These are phyloP conservation scores for Cydia fagiglandana DNA, from an alignment of 1,140 invertebrate species.

Conservation along the genomic window DNA sequence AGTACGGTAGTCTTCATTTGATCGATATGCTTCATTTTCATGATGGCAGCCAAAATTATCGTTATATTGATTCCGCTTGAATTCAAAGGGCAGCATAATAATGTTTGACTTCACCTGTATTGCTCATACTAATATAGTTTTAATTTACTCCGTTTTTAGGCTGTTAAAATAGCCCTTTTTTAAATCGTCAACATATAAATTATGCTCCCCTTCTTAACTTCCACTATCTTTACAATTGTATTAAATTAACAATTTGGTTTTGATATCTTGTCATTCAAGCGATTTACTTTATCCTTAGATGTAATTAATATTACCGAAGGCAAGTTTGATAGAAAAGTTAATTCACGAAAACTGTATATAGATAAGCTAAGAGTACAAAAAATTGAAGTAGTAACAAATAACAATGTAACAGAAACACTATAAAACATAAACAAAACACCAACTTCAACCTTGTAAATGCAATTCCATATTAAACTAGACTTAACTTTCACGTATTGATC, in stretches of 20 bases:
- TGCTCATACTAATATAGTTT: not conserved
- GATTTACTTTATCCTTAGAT: slow-evolving; percentile 48
- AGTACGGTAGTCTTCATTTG: slow-evolving; percentile 72
- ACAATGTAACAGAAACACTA: slow-evolving; percentile 9
- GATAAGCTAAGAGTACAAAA: not conserved
- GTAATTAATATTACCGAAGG: slow-evolving; percentile 56
- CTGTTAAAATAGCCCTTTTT: not conserved
- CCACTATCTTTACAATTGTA: not conserved
- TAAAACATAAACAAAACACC: slow-evolving; percentile 13
- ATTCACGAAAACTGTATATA: slow-evolving; percentile 42
- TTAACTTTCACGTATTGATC: slow-evolving; percentile 39
- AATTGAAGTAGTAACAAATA: slow-evolving; percentile 17
- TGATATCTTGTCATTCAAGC: slow-evolving; percentile 37
- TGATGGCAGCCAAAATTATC: slow-evolving; percentile 65
- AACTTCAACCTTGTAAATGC: slow-evolving; percentile 41
- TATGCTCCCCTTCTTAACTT: not conserved
- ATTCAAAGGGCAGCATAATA: not conserved
- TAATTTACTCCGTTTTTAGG: not conserved
- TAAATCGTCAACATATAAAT: not conserved
- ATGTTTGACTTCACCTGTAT: not conserved
- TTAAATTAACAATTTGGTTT: slow-evolving; percentile 27
- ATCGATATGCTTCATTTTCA: slow-evolving; percentile 77
- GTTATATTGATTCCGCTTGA: slow-evolving; percentile 31
- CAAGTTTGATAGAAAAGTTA: slow-evolving; percentile 55
- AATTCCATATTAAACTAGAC: slow-evolving; percentile 53